Base-by-base conservation (phyloP, 2,797 vertebrate species). In the Pagetopsis macropterus region DNA sequence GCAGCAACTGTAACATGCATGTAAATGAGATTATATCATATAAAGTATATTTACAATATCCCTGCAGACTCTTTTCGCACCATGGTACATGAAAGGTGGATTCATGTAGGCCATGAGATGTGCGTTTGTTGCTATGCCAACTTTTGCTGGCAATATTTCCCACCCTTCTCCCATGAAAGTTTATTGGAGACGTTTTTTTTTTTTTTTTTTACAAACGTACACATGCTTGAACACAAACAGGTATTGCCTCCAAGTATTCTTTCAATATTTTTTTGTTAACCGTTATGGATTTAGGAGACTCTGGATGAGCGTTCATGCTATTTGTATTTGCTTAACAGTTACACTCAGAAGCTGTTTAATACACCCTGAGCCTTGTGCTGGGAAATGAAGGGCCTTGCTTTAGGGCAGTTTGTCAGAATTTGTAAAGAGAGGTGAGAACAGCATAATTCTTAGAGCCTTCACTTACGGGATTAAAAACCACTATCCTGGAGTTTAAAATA, bases 51-150 rank as follows among this genome's bases (percentile, higher is more conserved):
- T 52, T 46, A 51, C 14, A 3, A 33, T n/a, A 33, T 45, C 27
- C 19, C 51, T 37, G 59, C 52, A 27, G 64, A 23, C n/a, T 52
- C 46, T 40, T 37, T 23, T 76, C 60, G 21, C 4, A 57, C 21
- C 12, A 27, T 15, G 11, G 12, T 9, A 31, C 57, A 43, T 12
- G 45, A 31, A 62, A 49, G 55, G 40, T 21, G 40, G 71, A 63
- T 68, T 55, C 68, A 63, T 48, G 16, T 21, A 11, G 33, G 15
- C 43, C 33, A 45, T 37, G 45, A 43, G 51, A 75, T 61, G 56
- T 8, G 2, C 49, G 54, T 63, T 48, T 70, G 78, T 81, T 84
- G 69, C 76, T 21, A 76, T 84, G 68, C 61, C 74, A 79, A 84
- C 76, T 41, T 4, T 15, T 1, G 33, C 59, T 70, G 78, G 64